Base-by-base conservation (phyloP, 2,113 vertebrate genomes). In the Ciconia maguari region DNA sequence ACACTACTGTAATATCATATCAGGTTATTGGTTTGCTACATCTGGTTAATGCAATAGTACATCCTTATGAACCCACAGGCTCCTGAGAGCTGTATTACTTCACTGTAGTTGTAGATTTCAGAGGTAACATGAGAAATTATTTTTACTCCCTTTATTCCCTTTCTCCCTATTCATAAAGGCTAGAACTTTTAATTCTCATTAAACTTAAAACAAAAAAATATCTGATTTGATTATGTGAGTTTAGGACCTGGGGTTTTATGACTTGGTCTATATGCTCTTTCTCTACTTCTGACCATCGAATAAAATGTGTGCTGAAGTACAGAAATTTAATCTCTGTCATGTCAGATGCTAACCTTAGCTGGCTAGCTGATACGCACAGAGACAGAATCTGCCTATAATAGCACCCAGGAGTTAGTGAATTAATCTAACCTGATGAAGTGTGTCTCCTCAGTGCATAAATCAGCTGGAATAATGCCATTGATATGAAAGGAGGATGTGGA, bases 361-460 rank as follows among this genome's bases (percentile, higher is more conserved):
- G 75, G 46, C 36, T 74, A 68, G 22, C 52, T 27, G 54, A 30
- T 13, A 12, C 13, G 57, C 77, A 58, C 60, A 49, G 86, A 94
- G 69, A 48, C 83, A 89, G 74, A 95, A 70, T 24, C 46, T 80
- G 66, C 81, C 81, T 72, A 4, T 46, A 83, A 58, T 4, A 89
- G 89, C 78, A 65, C 72, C 65, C 54, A 85, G 70, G 91, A 95
- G 91, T 7, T 74, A 77, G 78, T 65, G 74, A 87, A 96, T 95
- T 85, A 70, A 95, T 97, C 84, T 74, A 19, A 70, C 57, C 66
- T 90, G 89, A 70, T 88, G 87, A 60, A 97, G 89, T 80, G 83
- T 91, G 89, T 70, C 84, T 94, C 70, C 82, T 96, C 87, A 88
- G 87, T 79, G 83, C 74, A 96, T 96, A 93, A 95, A 95, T 96